Conservation (phyloP, 2,113 vertebrate genomes). For the Hyperopisus bebe region DNA sequence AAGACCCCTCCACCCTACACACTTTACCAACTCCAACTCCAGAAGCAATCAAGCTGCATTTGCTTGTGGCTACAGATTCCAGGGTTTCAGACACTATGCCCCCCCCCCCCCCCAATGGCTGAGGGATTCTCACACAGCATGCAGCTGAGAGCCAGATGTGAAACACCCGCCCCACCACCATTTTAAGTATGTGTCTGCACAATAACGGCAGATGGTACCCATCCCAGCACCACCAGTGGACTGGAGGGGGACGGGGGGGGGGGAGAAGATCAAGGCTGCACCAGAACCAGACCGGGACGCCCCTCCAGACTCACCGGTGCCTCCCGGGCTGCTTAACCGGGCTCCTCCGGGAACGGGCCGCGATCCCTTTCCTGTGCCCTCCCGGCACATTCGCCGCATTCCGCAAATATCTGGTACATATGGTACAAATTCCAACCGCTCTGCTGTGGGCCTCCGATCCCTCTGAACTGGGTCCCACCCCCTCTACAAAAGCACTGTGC, state of each 20-base stretch:
- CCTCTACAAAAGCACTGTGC: neutral
- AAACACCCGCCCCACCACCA: neutral
- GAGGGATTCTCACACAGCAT: neutral
- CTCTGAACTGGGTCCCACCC: slow-evolving; percentile 59
- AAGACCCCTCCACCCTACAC: neutral
- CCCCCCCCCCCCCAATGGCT: neutral
- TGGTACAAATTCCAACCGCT: slow-evolving; percentile 91
- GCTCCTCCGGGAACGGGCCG: neutral
- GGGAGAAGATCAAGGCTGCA: neutral
- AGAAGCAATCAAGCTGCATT: neutral
- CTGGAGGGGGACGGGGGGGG: neutral
- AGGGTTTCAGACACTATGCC: neutral
- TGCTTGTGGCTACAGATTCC: neutral
- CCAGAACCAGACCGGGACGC: neutral
- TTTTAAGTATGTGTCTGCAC: neutral
- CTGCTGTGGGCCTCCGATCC: slow-evolving; percentile 67
- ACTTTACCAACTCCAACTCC: neutral
- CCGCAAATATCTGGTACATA: slow-evolving; percentile 89
- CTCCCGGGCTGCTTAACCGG: neutral
- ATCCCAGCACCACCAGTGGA: neutral
- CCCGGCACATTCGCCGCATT: slow-evolving; percentile 71
- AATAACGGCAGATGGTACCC: neutral
- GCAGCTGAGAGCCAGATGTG: neutral
- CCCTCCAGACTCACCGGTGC: neutral
- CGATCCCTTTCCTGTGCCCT: slow-evolving; percentile 32